Conservation (phyloP, 2,888 invertebrate species). For the Venusia cambrica region DNA sequence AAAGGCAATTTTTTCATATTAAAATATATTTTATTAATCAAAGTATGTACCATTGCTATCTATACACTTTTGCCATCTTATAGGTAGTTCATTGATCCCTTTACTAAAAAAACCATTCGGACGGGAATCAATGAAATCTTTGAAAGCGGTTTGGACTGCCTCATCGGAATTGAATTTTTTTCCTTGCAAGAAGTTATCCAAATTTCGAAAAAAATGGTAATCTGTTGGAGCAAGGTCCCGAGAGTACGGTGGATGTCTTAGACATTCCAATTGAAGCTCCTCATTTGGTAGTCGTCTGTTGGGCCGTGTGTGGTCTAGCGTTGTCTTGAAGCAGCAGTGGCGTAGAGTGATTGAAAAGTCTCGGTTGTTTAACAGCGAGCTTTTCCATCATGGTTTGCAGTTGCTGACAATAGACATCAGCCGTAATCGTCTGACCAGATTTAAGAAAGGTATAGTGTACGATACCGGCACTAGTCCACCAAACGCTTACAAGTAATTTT, state of each 20-base stretch:
- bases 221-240: no score
- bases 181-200: conserved; percentile 12
- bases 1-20: no score
- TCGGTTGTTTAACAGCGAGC: no score
- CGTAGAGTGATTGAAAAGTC: no score
- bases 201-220: conserved; percentile 16
- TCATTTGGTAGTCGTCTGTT: conserved; percentile 2
- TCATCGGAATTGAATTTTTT: conserved; percentile 14
- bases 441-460: no score
- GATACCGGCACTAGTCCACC: conserved; percentile 7
- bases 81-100: conserved; percentile 6
- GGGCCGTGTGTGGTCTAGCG: not conserved
- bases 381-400: no score
- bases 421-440: no score
- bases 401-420: no score
- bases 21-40: no score
- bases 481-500: conserved; percentile 5
- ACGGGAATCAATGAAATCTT: conserved; percentile 9
- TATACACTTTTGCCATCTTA: no score
- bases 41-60: no score
- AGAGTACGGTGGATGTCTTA: conserved; percentile 1
- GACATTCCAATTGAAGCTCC: conserved; percentile 2
- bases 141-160: conserved; percentile 13
- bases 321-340: not conserved
- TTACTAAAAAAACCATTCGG: conserved; percentile 2